Evolutionary conservation across 2,797 vertebrate genomes (phyloP).

Genomic region (Serranus cabrilla): DNA sequence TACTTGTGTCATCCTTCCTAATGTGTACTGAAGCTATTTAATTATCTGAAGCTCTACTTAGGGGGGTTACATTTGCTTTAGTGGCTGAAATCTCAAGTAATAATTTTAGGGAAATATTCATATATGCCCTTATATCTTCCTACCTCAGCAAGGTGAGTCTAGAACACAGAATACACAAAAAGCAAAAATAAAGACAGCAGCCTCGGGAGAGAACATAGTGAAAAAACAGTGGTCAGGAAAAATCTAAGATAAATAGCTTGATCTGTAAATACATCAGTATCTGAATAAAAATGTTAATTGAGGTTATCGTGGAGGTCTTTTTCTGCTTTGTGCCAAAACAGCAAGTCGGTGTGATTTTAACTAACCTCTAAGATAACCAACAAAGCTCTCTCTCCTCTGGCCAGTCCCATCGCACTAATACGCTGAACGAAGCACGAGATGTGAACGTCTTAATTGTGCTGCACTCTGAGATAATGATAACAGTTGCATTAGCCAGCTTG

Average conservation of each 20-base stretch:
- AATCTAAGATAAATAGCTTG: not conserved
- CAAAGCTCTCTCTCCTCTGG: conserved; percentile 56
- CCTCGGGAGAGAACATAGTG: not conserved
- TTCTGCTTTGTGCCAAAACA: conserved; percentile 57
- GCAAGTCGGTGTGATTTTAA: conserved; percentile 69
- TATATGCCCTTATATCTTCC: not conserved
- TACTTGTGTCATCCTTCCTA: not conserved
- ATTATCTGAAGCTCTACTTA: not conserved
- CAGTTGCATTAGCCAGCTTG: conserved; percentile 42
- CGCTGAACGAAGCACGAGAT: conserved; percentile 73
- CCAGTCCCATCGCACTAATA: conserved; percentile 61
- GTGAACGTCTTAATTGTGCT: conserved; percentile 76
- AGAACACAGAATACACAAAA: not conserved
- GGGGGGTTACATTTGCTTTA: not conserved
- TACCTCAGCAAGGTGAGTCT: conserved; percentile 18
- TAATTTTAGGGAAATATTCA: not conserved
- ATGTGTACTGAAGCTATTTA: conserved; percentile 1
- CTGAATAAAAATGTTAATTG: conserved; percentile 62
- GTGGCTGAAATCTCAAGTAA: not conserved
- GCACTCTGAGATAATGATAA: conserved; percentile 68
- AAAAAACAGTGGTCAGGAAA: conserved; percentile 19
- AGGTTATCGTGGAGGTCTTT: conserved; percentile 58
- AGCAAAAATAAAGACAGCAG: not conserved
- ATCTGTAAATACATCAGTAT: conserved; percentile 51
- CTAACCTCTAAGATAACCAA: conserved; percentile 77